A percentile compares a stretch with the other conserved stretches of the same genome.
Evolutionary conservation across 2,113 vertebrate genomes (phyloP).

Genomic region (Scatophagus argus): DNA sequence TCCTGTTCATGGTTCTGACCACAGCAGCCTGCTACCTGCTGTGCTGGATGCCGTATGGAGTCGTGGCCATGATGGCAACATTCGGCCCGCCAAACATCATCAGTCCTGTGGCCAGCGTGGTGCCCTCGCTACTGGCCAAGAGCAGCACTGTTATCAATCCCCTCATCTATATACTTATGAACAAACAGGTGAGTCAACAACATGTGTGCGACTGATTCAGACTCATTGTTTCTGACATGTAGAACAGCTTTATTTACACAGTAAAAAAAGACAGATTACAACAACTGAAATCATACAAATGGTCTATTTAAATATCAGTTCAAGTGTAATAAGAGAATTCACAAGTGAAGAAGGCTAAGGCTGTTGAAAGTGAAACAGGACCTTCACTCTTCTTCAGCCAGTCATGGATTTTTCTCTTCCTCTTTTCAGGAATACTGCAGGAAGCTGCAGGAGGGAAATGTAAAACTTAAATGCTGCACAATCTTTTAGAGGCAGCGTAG

Average conservation of each 20-base stretch:
- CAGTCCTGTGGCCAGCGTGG: constrained; percentile 84
- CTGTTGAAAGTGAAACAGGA: constrained; percentile 65
- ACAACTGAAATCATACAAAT: constrained; percentile 77
- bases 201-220: background rate
- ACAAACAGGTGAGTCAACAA: constrained; percentile 83
- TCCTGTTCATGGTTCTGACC: constrained; percentile 88
- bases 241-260: constrained; percentile 82
- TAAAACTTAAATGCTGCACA: constrained; percentile 33
- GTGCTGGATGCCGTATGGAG: constrained; percentile 89
- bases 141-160: constrained; percentile 91
- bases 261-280: constrained; percentile 74
- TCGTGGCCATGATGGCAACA: constrained; percentile 87
- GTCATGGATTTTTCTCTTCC: constrained; percentile 29
- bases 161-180: constrained; percentile 91
- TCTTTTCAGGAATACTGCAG: constrained; percentile 12
- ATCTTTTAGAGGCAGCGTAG: constrained; percentile 64
- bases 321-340: constrained; percentile 73
- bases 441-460: constrained; percentile 18
- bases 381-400: constrained; percentile 45
- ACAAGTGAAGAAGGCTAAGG: constrained; percentile 72
- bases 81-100: constrained; percentile 86
- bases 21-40: constrained; percentile 86
- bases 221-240: constrained; percentile 36
- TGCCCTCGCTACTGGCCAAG: constrained; percentile 89
- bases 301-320: constrained; percentile 77